Conservation (phyloP, 1,140 invertebrate genomes). For the Planococcus citri region DNA sequence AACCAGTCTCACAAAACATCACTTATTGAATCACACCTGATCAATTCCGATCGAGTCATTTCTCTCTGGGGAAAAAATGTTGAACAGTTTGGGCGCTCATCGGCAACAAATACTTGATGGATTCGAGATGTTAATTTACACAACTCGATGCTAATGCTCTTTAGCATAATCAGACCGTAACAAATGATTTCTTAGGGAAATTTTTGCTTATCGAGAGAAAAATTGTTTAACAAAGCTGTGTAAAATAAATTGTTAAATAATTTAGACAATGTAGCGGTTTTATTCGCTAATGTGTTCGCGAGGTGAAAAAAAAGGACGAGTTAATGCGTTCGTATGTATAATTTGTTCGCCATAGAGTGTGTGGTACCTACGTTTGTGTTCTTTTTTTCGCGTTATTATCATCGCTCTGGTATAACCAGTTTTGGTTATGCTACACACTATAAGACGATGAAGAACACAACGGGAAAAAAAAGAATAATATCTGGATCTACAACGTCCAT, state of each 20-base stretch:
- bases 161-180: neutral
- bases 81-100: too few relatives aligned
- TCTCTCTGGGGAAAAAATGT: too few relatives aligned
- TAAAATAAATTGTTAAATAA: conserved; percentile 5
- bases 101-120: too few relatives aligned
- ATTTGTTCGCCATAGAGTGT: neutral
- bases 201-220: neutral
- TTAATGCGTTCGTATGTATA: conserved; percentile 1
- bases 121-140: too few relatives aligned
- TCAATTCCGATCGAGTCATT: too few relatives aligned
- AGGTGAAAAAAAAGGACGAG: conserved; percentile 5
- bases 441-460: neutral
- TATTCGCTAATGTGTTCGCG: neutral
- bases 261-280: neutral
- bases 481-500: neutral
- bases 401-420: neutral
- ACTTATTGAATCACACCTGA: too few relatives aligned
- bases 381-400: neutral
- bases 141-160: too few relatives aligned
- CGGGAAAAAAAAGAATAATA: neutral
- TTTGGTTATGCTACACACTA: too few relatives aligned
- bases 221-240: neutral
- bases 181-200: neutral
- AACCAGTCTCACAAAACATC: too few relatives aligned
- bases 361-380: neutral